Conservation (phyloP, 92 coral and sea anemone species). For the Zoanthus sociatus region DNA sequence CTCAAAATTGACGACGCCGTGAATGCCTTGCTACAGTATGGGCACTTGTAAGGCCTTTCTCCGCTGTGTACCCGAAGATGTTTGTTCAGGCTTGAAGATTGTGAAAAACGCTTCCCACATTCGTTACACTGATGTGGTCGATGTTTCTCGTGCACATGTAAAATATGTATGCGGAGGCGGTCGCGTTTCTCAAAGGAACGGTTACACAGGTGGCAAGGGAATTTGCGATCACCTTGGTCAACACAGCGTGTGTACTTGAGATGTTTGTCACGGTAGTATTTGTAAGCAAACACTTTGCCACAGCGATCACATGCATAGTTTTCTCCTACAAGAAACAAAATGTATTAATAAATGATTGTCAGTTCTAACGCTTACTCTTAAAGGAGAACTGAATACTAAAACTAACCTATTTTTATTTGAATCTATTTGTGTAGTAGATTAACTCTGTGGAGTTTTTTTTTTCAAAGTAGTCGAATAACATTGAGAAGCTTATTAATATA, state of each 20-base stretch:
- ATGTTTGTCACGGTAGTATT: slow-evolving; percentile 97
- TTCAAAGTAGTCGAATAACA: no score
- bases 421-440: background rate
- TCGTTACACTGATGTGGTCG: slow-evolving; percentile 97
- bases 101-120: slow-evolving; percentile 97
- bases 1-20: slow-evolving; percentile 97
- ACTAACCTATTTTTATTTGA: background rate
- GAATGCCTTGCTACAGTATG: slow-evolving; percentile 95
- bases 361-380: no score
- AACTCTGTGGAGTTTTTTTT: no score
- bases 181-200: slow-evolving; percentile 99
- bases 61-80: slow-evolving; percentile 98
- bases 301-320: slow-evolving; percentile 96
- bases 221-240: slow-evolving; percentile 97
- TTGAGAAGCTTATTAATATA: no score
- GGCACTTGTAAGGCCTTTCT: slow-evolving; percentile 98
- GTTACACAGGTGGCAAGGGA: slow-evolving; percentile 96
- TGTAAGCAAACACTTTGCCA: slow-evolving; percentile 98
- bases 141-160: slow-evolving; percentile 99
- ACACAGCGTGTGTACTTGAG: slow-evolving; percentile 98
- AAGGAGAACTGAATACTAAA: no score
- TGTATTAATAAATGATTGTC: background rate
- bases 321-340: slow-evolving; percentile 52
- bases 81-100: slow-evolving; percentile 95
- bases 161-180: slow-evolving; percentile 94